A percentile compares a stretch with the other conserved stretches of the same genome.
Conservation (phyloP, 1,140 invertebrate genomes). For the Bombus confusus region DNA sequence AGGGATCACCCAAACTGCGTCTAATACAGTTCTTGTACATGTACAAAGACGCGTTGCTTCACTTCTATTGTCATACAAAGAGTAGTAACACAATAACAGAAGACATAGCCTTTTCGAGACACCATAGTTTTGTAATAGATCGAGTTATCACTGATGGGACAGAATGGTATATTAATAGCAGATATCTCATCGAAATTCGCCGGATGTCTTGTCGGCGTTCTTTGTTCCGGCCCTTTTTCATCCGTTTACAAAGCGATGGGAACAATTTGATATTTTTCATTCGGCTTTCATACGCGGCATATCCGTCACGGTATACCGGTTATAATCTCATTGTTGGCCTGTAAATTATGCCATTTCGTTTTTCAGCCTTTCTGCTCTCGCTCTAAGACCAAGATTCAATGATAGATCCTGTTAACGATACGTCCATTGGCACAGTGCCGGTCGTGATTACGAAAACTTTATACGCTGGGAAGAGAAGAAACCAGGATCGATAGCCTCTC, state of each 20-base stretch:
- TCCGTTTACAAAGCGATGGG: slow-evolving; percentile 78
- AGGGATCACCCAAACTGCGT: too few species aligned
- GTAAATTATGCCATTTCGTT: slow-evolving; percentile 49
- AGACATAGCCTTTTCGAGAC: background rate
- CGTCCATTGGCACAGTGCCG: background rate
- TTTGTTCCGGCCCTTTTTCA: slow-evolving; percentile 77
- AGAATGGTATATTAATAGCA: slow-evolving; percentile 68
- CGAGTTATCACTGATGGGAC: slow-evolving; percentile 38
- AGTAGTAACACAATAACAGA: background rate
- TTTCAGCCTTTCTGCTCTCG: slow-evolving; percentile 20
- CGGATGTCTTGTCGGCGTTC: slow-evolving; percentile 79
- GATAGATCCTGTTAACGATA: slow-evolving; percentile 45
- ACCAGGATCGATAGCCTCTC: background rate
- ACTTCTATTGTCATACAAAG: background rate
- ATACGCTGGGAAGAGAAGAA: background rate
- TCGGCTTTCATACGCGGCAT: slow-evolving; percentile 67
- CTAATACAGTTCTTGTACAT: too few species aligned
- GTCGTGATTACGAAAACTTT: slow-evolving; percentile 35
- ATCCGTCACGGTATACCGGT: slow-evolving; percentile 46
- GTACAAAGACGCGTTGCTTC: background rate
- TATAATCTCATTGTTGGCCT: slow-evolving; percentile 51
- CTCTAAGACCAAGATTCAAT: slow-evolving; percentile 1
- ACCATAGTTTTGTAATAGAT: slow-evolving; percentile 38
- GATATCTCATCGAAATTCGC: slow-evolving; percentile 79
- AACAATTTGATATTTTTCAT: slow-evolving; percentile 79